Conservation (phyloP, 1,140 invertebrate species). For the Doryteuthis pealeii region DNA sequence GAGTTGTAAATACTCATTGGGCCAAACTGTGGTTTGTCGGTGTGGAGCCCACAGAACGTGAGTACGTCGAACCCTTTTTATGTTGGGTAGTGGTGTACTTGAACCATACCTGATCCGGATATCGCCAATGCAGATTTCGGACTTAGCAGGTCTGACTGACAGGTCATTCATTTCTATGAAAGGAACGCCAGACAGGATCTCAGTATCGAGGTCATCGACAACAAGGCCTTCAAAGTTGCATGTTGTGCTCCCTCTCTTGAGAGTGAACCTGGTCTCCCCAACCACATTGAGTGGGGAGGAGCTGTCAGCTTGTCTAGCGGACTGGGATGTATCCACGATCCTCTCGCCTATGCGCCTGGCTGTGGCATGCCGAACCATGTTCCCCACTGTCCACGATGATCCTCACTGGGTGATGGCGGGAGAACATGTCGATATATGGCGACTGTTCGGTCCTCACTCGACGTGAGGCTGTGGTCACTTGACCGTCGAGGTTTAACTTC, state of each 20-base stretch:
- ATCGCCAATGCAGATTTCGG: background rate
- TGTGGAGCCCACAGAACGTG: too few species aligned
- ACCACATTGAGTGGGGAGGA: slow-evolving; percentile 22
- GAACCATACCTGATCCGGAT: background rate
- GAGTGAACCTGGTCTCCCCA: background rate
- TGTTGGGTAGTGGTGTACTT: background rate
- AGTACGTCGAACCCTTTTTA: slow-evolving; percentile 11
- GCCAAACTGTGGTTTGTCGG: too few species aligned
- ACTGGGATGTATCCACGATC: slow-evolving; percentile 21
- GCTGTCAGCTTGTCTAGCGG: slow-evolving; percentile 27
- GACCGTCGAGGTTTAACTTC: too few species aligned
- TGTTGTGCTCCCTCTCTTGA: slow-evolving; percentile 14
- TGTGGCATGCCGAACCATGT: slow-evolving; percentile 19
- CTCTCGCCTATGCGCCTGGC: slow-evolving; percentile 12
- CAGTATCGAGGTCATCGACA: slow-evolving; percentile 26
- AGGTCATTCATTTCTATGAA: background rate
- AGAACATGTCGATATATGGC: slow-evolving; percentile 20
- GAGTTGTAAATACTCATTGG: too few species aligned
- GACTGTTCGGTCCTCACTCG: slow-evolving; percentile 15
- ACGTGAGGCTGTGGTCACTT: too few species aligned
- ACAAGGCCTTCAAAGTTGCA: slow-evolving; percentile 23
- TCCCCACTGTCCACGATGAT: slow-evolving; percentile 22
- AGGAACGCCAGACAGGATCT: slow-evolving; percentile 21
- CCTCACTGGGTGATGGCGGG: slow-evolving; percentile 12
- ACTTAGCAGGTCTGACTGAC: slow-evolving; percentile 27